These are phyloP conservation scores for Ictalurus punctatus DNA, from an alignment of 2,113 vertebrate genomes.

Conservation along the genomic window DNA sequence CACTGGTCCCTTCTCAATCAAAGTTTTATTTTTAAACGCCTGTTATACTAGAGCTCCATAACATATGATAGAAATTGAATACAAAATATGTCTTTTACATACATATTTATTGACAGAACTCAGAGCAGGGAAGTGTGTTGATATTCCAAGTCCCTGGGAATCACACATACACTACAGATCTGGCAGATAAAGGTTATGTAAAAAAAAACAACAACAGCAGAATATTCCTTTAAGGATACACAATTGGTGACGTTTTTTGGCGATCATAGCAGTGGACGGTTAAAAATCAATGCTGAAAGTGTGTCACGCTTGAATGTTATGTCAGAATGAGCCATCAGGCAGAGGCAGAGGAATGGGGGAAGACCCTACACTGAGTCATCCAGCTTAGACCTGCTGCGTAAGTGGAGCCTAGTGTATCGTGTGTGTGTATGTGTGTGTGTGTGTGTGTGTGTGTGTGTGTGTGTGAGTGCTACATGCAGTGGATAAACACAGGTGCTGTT, in stretches of 20 bases:
- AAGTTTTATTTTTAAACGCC: too few species aligned
- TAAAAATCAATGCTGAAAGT: not conserved
- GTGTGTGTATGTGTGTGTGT: slow-evolving; percentile 28
- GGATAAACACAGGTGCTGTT: slow-evolving; percentile 52
- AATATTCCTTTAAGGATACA: not conserved
- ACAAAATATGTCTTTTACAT: not conserved
- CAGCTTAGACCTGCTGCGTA: slow-evolving; percentile 14
- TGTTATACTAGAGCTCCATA: not conserved
- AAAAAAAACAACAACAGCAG: too few species aligned
- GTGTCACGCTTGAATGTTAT: not conserved
- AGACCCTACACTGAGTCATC: slow-evolving; percentile 5
- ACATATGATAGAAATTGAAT: not conserved
- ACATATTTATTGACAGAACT: not conserved
- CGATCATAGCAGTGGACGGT: not conserved
- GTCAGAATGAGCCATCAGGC: slow-evolving; percentile 34
- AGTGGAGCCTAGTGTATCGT: slow-evolving; percentile 4
- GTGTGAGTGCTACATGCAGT: not conserved
- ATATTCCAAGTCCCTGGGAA: not conserved
- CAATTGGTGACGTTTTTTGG: not conserved
- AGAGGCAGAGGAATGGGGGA: slow-evolving; percentile 1
- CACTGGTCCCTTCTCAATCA: too few species aligned
- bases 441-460: slow-evolving; percentile 6
- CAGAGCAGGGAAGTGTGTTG: not conserved
- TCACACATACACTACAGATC: not conserved
- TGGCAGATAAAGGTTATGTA: too few species aligned